Evolutionary conservation across 2,797 vertebrate genomes (phyloP).

Genomic region (Pangasius krempfi): DNA sequence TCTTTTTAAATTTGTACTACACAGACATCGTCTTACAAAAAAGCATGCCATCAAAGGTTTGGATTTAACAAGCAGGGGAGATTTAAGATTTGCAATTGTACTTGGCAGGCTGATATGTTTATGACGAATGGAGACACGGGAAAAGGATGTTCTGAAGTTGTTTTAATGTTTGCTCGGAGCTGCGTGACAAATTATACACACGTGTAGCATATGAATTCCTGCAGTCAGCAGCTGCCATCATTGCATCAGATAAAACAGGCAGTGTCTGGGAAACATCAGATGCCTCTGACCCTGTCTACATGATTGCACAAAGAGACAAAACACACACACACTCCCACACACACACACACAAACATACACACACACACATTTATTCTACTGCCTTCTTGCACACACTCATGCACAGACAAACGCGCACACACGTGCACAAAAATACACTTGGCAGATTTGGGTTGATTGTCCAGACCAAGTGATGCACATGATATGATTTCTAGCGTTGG

Average conservation of each 20-base stretch:
- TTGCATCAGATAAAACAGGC: constrained; percentile 75
- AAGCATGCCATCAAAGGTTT: constrained; percentile 5
- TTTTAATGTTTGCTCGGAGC: constrained; percentile 71
- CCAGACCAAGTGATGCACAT: constrained; percentile 76
- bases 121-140: constrained; percentile 56
- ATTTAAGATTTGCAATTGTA: constrained; percentile 32
- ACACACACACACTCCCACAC: constrained; percentile 38
- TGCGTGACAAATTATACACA: constrained; percentile 76
- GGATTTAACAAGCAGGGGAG: constrained; percentile 20
- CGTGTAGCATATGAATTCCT: constrained; percentile 71
- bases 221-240: constrained; percentile 75
- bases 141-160: constrained; percentile 63
- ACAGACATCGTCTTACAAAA: background rate
- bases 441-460: constrained; percentile 70
- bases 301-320: constrained; percentile 45
- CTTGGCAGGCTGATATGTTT: constrained; percentile 60
- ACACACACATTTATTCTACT: constrained; percentile 24
- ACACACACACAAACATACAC: constrained; percentile 13
- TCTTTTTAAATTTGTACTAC: constrained; percentile 9
- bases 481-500: constrained; percentile 59
- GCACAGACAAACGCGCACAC: constrained; percentile 32
- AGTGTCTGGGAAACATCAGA: constrained; percentile 74
- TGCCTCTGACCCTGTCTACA: constrained; percentile 65
- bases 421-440: constrained; percentile 39
- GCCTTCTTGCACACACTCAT: constrained; percentile 54